These are phyloP conservation scores for Oligia latruncula DNA, from an alignment of 2,888 invertebrate species.

Conservation along the genomic window DNA sequence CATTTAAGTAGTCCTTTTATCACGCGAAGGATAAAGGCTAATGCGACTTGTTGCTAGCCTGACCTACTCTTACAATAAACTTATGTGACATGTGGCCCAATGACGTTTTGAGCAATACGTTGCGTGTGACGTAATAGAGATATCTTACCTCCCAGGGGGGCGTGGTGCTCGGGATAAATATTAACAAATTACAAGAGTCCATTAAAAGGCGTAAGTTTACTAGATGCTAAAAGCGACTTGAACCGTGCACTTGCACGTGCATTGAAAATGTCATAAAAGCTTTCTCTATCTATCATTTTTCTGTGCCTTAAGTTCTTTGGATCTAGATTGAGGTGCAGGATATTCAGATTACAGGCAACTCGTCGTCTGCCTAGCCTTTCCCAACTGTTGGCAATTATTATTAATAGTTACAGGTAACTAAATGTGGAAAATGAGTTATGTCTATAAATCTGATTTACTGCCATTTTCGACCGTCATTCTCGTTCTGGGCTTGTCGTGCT, in stretches of 20 bases:
- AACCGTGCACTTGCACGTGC: neutral
- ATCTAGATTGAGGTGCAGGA: neutral
- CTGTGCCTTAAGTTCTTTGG: neutral
- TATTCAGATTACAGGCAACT: neutral
- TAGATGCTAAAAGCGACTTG: neutral
- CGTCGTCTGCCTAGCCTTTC: neutral
- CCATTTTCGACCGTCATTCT: neutral
- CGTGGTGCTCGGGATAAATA: slow-evolving; percentile 52
- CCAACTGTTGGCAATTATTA: neutral
- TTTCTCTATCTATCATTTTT: neutral
- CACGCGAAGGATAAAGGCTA: slow-evolving; percentile 44
- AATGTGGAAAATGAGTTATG: neutral
- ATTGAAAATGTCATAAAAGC: neutral
- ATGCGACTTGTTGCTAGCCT: slow-evolving; percentile 65
- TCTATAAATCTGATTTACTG: neutral
- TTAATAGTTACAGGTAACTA: neutral
- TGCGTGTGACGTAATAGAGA: slow-evolving; percentile 69
- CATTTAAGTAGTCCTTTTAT: slow-evolving; percentile 16
- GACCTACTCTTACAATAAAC: slow-evolving; percentile 75
- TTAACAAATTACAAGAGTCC: slow-evolving; percentile 18
- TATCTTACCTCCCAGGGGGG: slow-evolving; percentile 51
- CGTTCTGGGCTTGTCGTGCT: neutral
- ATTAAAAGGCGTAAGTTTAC: neutral
- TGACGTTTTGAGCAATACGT: slow-evolving; percentile 75
- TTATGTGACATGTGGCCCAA: slow-evolving; percentile 75